phyloP scores from a whole-genome alignment of 2,888 invertebrate species.

The Folsomia candida region DNA sequence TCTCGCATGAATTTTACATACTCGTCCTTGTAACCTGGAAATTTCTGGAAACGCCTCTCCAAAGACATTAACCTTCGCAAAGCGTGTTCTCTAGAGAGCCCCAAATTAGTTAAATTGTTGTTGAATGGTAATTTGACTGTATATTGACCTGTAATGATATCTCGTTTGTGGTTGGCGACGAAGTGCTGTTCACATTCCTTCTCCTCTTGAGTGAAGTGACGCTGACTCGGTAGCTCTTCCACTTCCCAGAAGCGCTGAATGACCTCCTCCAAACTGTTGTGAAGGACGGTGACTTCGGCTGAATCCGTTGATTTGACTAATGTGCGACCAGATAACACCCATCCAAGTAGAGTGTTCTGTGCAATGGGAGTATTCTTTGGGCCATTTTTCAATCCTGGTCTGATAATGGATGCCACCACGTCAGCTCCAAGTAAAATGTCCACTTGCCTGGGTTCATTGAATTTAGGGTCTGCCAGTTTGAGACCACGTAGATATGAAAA shows the following conservation, averaged over 20 bases:
- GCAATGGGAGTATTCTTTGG: neutral
- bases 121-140: constrained; percentile 21
- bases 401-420: neutral
- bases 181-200: constrained; percentile 23
- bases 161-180: neutral
- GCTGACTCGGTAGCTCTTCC: neutral
- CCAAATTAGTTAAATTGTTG: neutral
- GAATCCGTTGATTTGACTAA: too few relatives aligned
- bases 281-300: neutral
- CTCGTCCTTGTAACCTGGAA: neutral
- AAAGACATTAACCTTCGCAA: neutral
- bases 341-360: constrained; percentile 22
- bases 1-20: constrained; percentile 13
- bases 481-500: neutral
- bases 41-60: constrained; percentile 1
- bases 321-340: constrained; percentile 20
- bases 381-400: constrained; percentile 3
- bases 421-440: constrained; percentile 25
- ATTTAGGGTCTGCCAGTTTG: constrained; percentile 18
- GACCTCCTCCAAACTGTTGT: neutral
- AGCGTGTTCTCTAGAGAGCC: neutral
- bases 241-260: constrained; percentile 14
- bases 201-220: constrained; percentile 20
- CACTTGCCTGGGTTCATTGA: constrained; percentile 7
- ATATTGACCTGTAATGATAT: constrained; percentile 17